Evolutionary conservation across 2,797 vertebrate genomes (phyloP), one percentile per base, ranked within the genome.

Genomic region (Coregonus suidteri): DNA sequence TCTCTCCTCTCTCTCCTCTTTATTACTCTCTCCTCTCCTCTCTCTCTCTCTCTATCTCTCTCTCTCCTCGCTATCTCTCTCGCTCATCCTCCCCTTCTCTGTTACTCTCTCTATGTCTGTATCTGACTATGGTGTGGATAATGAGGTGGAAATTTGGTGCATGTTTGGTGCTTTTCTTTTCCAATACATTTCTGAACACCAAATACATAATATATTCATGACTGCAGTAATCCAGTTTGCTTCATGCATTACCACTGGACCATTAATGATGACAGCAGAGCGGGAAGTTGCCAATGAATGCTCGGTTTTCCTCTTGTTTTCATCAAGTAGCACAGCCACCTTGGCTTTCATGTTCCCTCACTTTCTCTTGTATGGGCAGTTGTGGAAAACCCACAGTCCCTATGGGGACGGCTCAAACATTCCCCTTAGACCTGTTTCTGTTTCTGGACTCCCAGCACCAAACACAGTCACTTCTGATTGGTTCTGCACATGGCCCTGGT

Each of bases 221-320:
- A 52, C 70, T 15, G 47, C 70, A 51, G 31, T 68, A 35, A 68
- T 34, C 16, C 34, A 7, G 70, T 30, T 47, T 53, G 70, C 9
- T 30, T 53, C 70, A 53, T 30, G 47, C 70, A 51, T 71, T 52
- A 52, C 70, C 47, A 52, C 25, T 25, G 70, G 70, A 53, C 59
- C 59, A 20, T 7, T 37, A 25, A 71, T 71, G 70, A 52, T 71
- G 20, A 53, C 70, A 71, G 41, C 41, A 4, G n/a, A 53, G 47
- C 53, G 70, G 70, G 70, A 71, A 52, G 69, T 71, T 13, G 41
- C 69, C 52, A 41, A 71, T 71, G 47, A 52, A 20, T 53, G 70
- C 51, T 25, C 25, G 13, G 70, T 71, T 71, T 71, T 71, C 70
- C 47, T 52, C 68, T 51, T 71, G 37, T 71, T 71, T 41, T 47